Evolutionary conservation across 2,888 invertebrate genomes (phyloP).

Genomic region (Drosophila anomalata): DNA sequence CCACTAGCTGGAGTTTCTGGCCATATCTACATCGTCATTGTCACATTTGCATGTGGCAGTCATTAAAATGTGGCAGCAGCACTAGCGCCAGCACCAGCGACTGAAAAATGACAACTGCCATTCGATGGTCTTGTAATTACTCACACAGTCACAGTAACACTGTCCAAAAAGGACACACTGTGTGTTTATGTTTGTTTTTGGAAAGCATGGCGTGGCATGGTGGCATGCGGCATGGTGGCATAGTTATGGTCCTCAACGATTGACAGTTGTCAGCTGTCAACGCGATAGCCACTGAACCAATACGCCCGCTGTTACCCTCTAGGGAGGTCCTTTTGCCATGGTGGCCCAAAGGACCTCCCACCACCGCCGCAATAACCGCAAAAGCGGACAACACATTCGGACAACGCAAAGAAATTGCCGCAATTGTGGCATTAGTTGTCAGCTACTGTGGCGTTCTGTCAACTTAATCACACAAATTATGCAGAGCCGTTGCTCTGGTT

Average conservation of each 20-base stretch:
- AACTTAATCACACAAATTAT: constrained; percentile 57
- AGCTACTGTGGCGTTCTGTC: constrained; percentile 49
- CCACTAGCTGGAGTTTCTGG: constrained; percentile 25
- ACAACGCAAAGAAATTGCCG: constrained; percentile 50
- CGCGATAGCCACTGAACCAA: constrained; percentile 21
- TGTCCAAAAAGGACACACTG: constrained; percentile 13
- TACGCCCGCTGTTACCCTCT: constrained; percentile 35
- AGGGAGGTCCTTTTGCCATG: constrained; percentile 5
- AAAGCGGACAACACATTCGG: constrained; percentile 33
- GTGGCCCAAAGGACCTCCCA: not conserved
- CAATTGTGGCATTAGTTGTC: constrained; percentile 54
- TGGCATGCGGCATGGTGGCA: not conserved
- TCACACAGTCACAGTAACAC: constrained; percentile 29
- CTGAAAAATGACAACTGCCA: constrained; percentile 75
- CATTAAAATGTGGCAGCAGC: constrained; percentile 54
- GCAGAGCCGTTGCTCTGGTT: constrained; percentile 34
- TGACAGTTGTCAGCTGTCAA: constrained; percentile 40
- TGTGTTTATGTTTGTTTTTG: constrained; percentile 41
- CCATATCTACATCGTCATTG: constrained; percentile 50
- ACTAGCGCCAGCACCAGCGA: constrained; percentile 27
- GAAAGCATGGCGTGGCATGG: constrained; percentile 20
- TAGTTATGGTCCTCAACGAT: constrained; percentile 2
- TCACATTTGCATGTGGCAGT: constrained; percentile 69
- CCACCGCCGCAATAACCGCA: constrained; percentile 15
- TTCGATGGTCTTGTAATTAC: constrained; percentile 64